Percentiles rank a stretch among this genome's conserved stretches.
Evolutionary conservation across 2,888 invertebrate species (phyloP).

Genomic region (Anthrax anthrax): DNA sequence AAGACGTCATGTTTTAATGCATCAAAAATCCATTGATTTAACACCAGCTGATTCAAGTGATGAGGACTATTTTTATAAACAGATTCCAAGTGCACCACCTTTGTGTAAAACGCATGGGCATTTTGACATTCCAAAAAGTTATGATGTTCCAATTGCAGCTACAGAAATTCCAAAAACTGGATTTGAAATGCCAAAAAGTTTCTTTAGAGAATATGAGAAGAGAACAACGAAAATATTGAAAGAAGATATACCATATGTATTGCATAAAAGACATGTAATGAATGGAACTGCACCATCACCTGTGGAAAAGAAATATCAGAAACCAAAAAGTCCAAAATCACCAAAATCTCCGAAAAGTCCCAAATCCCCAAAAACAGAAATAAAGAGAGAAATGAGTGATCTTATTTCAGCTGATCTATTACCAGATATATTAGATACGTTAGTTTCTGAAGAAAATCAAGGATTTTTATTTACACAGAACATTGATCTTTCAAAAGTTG

Average conservation of each 20-base stretch:
- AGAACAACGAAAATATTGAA: slow-evolving; percentile 36
- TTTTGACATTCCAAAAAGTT: slow-evolving; percentile 45
- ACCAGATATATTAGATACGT: slow-evolving; percentile 38
- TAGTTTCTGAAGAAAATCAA: slow-evolving; percentile 36
- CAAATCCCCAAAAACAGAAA: slow-evolving; percentile 39
- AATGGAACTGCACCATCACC: slow-evolving; percentile 62
- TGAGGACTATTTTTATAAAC: slow-evolving; percentile 63
- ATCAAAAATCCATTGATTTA: slow-evolving; percentile 72
- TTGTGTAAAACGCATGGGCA: slow-evolving; percentile 58
- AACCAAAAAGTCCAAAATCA: slow-evolving; percentile 49
- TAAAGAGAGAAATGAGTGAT: slow-evolving; percentile 16
- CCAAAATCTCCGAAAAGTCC: slow-evolving; percentile 49
- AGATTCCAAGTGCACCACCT: slow-evolving; percentile 58
- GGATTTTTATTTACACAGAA: slow-evolving; percentile 60
- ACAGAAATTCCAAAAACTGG: slow-evolving; percentile 47
- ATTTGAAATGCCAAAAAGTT: slow-evolving; percentile 58
- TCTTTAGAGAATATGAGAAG: slow-evolving; percentile 51
- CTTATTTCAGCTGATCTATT: slow-evolving; percentile 30
- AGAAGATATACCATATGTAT: slow-evolving; percentile 70
- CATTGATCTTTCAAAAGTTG: slow-evolving; percentile 57
- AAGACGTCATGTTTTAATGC: slow-evolving; percentile 65
- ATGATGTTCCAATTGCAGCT: slow-evolving; percentile 29
- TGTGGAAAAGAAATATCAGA: slow-evolving; percentile 35
- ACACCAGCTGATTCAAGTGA: slow-evolving; percentile 76
- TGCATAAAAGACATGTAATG: slow-evolving; percentile 74